Evolutionary conservation across 2,888 invertebrate genomes (phyloP), one percentile per base, ranked within the genome.

Genomic region (Tachystola acroxantha): DNA sequence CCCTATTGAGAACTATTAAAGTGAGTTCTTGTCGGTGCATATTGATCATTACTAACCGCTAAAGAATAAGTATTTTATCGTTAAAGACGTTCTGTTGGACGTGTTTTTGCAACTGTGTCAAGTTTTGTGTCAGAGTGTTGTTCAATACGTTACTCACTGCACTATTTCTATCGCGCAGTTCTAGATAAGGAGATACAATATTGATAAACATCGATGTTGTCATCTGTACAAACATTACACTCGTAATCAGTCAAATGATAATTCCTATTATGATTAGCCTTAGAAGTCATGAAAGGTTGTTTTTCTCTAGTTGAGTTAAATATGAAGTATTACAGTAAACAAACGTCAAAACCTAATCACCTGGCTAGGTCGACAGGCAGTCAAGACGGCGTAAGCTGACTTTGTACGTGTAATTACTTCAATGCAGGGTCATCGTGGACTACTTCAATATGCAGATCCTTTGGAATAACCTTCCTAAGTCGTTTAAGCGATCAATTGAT

Each of bases 1-100:
- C 50, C 57, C 58, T 57, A 62, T 62, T 55, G 49, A 57, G 52
- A 38, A 37, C 46, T 46, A 53, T 46, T 44, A 50, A 51, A 45
- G 50, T 51, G 48, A 35, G 43, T 54, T 22, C 7, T 60, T 39
- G 34, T 36, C 32, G 36, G 37, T 37, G 35, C 37, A 26, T 43
- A 63, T 57, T 48, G 54, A 48, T 48, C 48, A 53, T 57, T 50
- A 50, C 46, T 57, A 50, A 47, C 52, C 40, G 32, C 39, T 38
- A 39, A 39, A 42, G 39, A 38, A 42, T 37, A 43, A 37, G 12
- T 34, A 24, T 24, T 6, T n/a, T n/a, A 9, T 24, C n/a, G 29
- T 36, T 43, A 37, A 32, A 45, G 43, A 42, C 39, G 24, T 42
- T 39, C n/a, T n/a, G n/a, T n/a, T 14, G 24, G 34, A 29, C 25